phyloP scores from a whole-genome alignment of 2,888 invertebrate species.

The Thera britannica region DNA sequence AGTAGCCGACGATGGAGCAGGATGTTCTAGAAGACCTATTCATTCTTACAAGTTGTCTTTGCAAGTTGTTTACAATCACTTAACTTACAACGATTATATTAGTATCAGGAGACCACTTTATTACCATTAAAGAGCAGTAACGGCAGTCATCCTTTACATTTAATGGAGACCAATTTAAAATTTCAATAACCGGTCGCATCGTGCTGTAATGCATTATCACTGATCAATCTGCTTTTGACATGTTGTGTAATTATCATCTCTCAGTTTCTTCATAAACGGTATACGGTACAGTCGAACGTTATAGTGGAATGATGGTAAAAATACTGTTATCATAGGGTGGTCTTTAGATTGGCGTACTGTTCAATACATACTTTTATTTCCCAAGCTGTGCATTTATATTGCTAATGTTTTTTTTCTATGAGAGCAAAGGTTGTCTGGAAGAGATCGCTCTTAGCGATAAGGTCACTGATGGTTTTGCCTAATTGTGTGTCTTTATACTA shows the following conservation, averaged over 20 bases:
- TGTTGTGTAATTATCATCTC: constrained; percentile 71
- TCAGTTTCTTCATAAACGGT: constrained; percentile 58
- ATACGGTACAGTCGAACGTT: constrained; percentile 43
- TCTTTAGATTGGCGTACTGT: too few relatives aligned
- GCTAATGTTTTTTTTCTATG: too few relatives aligned
- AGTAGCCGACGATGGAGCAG: too few relatives aligned
- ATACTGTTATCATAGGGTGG: background rate
- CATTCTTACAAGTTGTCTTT: constrained; percentile 2
- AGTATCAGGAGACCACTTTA: constrained; percentile 30
- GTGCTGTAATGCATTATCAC: constrained; percentile 63
- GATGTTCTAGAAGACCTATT: too few relatives aligned
- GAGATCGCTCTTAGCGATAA: too few relatives aligned
- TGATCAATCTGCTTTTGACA: constrained; percentile 72
- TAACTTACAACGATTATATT: constrained; percentile 36
- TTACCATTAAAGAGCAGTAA: constrained; percentile 41
- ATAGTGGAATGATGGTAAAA: background rate
- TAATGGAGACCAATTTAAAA: constrained; percentile 58
- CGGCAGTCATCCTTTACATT: constrained; percentile 49
- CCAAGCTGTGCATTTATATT: too few relatives aligned
- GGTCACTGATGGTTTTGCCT: too few relatives aligned
- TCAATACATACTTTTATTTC: too few relatives aligned
- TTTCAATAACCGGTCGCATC: constrained; percentile 58
- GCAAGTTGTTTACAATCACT: constrained; percentile 45
- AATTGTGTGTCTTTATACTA: too few relatives aligned
- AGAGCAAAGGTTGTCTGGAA: too few relatives aligned